Conservation (phyloP, 2,797 vertebrate genomes). For the Pteronotus mesoamericanus region DNA sequence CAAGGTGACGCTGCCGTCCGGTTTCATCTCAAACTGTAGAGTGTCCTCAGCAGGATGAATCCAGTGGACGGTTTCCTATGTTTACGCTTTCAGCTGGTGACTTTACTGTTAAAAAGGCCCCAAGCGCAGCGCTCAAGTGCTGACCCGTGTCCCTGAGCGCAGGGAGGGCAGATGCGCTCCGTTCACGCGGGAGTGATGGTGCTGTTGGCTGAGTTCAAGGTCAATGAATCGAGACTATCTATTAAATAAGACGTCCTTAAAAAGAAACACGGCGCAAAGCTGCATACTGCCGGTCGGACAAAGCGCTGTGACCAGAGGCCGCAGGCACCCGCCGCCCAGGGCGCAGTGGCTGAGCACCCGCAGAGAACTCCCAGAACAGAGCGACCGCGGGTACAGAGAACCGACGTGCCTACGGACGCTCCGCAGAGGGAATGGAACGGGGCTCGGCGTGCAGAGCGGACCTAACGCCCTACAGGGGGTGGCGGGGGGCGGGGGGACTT, state of each 20-base stretch:
- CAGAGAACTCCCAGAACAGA: neutral
- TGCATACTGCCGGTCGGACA: neutral
- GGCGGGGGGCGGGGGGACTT: too few relatives aligned
- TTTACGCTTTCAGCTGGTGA: neutral
- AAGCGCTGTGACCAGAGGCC: neutral
- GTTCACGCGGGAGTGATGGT: neutral
- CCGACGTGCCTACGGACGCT: neutral
- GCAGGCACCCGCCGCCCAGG: too few relatives aligned
- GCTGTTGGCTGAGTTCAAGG: neutral
- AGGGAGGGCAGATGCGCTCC: neutral
- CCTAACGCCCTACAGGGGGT: too few relatives aligned
- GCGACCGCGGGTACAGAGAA: neutral
- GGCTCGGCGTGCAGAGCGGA: too few relatives aligned
- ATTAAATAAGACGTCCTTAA: neutral
- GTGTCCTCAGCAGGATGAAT: accelerated
- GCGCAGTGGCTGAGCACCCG: too few relatives aligned
- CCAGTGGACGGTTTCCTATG: accelerated
- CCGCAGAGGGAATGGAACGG: neutral
- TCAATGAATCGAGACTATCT: neutral
- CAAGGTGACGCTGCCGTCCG: neutral
- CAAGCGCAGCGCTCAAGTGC: too few relatives aligned
- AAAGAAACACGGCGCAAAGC: neutral
- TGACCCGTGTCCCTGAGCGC: neutral
- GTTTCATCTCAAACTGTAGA: neutral
- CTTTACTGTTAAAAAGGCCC: neutral